phyloP scores from a whole-genome alignment of 2,797 vertebrate genomes.

The Spondyliosoma cantharus region DNA sequence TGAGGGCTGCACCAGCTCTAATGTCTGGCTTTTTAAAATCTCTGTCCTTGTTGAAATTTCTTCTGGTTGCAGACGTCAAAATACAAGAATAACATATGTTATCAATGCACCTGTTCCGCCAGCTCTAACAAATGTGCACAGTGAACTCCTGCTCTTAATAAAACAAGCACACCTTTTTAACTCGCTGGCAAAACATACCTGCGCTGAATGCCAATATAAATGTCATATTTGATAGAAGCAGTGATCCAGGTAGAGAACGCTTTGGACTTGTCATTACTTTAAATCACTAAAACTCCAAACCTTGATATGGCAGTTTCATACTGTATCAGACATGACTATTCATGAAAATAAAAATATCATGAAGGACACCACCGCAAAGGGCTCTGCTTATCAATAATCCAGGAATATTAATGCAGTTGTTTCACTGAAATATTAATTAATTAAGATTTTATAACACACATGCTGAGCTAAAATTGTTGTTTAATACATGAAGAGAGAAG shows the following conservation, averaged over 20 bases:
- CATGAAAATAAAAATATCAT: conserved; percentile 39
- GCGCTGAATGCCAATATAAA: conserved; percentile 1
- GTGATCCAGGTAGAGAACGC: neutral
- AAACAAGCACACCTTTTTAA: conserved; percentile 24
- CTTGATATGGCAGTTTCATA: neutral
- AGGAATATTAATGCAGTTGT: conserved; percentile 46
- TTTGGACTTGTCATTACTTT: conserved; percentile 3
- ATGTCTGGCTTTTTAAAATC: neutral
- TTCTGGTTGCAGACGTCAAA: conserved; percentile 12
- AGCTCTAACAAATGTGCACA: neutral
- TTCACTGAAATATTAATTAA: conserved; percentile 64
- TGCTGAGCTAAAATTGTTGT: neutral
- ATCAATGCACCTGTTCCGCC: neutral
- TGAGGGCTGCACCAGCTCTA: too few species aligned
- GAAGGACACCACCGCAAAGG: conserved; percentile 16
- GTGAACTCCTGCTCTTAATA: conserved; percentile 25
- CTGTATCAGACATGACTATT: conserved; percentile 1
- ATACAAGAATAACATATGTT: neutral
- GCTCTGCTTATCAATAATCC: conserved; percentile 67
- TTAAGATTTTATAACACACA: conserved; percentile 18
- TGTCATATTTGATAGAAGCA: conserved; percentile 5
- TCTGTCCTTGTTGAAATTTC: neutral
- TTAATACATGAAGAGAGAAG: conserved; percentile 22
- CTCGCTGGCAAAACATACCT: neutral
- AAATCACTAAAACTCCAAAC: neutral